Base-by-base conservation (phyloP, 2,888 invertebrate genomes). In the Tanaodytes sp. region DNA sequence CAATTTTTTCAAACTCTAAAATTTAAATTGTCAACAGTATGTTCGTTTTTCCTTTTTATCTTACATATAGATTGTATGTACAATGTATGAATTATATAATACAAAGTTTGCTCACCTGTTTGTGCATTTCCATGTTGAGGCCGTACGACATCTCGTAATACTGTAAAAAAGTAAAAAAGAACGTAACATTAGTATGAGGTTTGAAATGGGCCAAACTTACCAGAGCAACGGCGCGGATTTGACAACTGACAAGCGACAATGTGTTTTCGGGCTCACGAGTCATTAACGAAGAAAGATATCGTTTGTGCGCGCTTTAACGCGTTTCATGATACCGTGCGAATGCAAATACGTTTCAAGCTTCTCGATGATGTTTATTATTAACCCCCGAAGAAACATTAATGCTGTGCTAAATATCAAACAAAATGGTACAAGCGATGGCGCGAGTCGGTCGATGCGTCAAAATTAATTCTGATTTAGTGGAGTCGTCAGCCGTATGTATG, bases 121-220 rank as follows among this genome's bases (percentile, higher is more conserved):
- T 97, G 87, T 96, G 96, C 95, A 97, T 95, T 89, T 97, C 97
- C 85, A 95, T 95, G 88, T 96, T 96, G 87, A 97, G 92, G 81
- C 96, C 96, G 88, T 96, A 96, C 62, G 96, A 96, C 96, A 97
- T 96, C 90, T 97, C 97, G 89, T 96, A 96, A 88, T 96, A 97
- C 95, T 96, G 92, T 82, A 93, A 93, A 87, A 70, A n/a, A n/a
- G n/a, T n/a, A n/a, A n/a, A n/a, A n/a, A n/a, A n/a, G n/a, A n/a
- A n/a, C n/a, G n/a, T n/a, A n/a, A n/a, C n/a, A n/a, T n/a, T n/a
- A n/a, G n/a, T n/a, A n/a, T n/a, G n/a, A n/a, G n/a, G n/a, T n/a
- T n/a, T n/a, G n/a, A n/a, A n/a, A n/a, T n/a, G n/a, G 20, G 31
- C 27, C 20, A 30, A 54, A 18, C 37, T 48, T 48, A 57, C 55